Percentiles rank a stretch among this genome's conserved stretches.
Conservation (phyloP, 2,888 invertebrate genomes). For the Melangyna quadrimaculata region DNA sequence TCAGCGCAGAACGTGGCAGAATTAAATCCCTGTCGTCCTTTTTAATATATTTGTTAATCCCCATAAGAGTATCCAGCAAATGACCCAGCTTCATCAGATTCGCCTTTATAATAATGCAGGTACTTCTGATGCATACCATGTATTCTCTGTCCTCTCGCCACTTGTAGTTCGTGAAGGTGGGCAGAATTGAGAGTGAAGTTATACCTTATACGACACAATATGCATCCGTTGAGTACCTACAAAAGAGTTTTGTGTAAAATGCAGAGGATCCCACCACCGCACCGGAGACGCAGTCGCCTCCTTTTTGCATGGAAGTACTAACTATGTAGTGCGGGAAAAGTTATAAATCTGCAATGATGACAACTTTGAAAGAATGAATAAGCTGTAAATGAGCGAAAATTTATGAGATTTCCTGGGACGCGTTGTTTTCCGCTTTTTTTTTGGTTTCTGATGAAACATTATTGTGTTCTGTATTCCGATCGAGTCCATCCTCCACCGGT, state of each 20-base stretch:
- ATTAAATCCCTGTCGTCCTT: not conserved
- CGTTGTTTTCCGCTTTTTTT: conserved; percentile 10
- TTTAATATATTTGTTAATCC: conserved; percentile 11
- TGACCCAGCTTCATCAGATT: conserved; percentile 13
- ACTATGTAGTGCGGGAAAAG: conserved; percentile 30
- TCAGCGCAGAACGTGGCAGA: not conserved
- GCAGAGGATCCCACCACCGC: not conserved
- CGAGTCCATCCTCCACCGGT: not conserved
- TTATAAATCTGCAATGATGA: conserved; percentile 64
- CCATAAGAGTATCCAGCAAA: conserved; percentile 22
- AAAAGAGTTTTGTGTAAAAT: conserved; percentile 1
- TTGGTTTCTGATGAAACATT: conserved; percentile 6
- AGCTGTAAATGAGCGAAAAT: conserved; percentile 69
- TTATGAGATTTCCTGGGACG: conserved; percentile 49
- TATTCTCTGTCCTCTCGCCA: no score
- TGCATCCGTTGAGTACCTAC: conserved; percentile 8
- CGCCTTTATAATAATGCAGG: conserved; percentile 1
- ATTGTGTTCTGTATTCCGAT: conserved; percentile 26
- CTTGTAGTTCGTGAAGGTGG: not conserved
- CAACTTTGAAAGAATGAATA: conserved; percentile 69
- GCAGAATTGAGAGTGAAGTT: not conserved
- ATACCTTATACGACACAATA: conserved; percentile 20
- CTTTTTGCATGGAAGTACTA: not conserved
- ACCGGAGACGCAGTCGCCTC: not conserved
- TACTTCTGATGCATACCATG: not conserved